Evolutionary conservation across 2,888 invertebrate genomes (phyloP), one percentile per base, ranked within the genome.

Genomic region (Teleogryllus oceanicus): DNA sequence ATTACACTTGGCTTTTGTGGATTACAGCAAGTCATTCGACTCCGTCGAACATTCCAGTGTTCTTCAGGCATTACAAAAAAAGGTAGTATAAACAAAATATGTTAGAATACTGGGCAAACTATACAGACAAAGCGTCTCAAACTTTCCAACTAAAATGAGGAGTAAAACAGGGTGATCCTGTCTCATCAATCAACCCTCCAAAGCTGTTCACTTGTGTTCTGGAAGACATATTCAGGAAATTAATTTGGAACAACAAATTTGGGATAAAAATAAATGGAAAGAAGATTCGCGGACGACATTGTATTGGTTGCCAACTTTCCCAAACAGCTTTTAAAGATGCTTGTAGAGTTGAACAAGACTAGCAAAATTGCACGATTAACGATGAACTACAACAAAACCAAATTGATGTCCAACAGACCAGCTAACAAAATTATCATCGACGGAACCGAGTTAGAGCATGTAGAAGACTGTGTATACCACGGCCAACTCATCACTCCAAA

Each of bases 151-250:
- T 50, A 50, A 21, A 21, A 12, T 12, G 11, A 21, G 79, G 79
- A 76, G 79, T 79, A 3, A 76, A 50, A 79, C 79, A 79, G 21
- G 79, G 79, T 2, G 50, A 79, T 49, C 76, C 76, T n/a, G 50
- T 75, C 50, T 79, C 49, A 21, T 21, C 21, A 21, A 21, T 21
- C 21, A 21, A 1, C 21, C 21, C 21, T 2, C 76, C 50, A 8
- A 75, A 79, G 49, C 76, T 79, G 11, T 79, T 79, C 50, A 75
- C 76, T 2, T 20, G 79, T 20, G 49, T 75, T n/a, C 21, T 79
- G n/a, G 79, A 79, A 50, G 79, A 75, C 4, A 50, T 79, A 5
- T 79, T 79, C 50, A 75, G 79, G 20, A 75, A 79, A 8, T 16
- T 79, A 20, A 50, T 10, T 3, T 79, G 74, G 76, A 11, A 78